Conservation (phyloP, 1,140 invertebrate species). For the Araneus ventricosus region DNA sequence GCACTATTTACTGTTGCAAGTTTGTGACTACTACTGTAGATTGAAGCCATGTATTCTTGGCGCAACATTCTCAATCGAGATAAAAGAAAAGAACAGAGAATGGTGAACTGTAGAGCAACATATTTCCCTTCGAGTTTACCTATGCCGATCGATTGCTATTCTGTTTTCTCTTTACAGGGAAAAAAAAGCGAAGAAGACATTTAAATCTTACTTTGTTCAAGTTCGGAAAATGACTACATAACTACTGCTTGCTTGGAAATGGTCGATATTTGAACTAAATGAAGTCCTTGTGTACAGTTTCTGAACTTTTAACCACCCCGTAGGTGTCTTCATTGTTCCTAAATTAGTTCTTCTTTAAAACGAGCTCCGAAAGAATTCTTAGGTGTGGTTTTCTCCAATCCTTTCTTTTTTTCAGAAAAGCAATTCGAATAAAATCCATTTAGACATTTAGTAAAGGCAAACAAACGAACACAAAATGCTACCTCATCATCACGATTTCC, state of each 20-base stretch:
- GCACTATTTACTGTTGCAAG: too few species aligned
- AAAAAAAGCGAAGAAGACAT: background rate
- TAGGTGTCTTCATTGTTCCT: conserved; percentile 32
- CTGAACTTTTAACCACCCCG: background rate
- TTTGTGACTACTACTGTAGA: too few species aligned
- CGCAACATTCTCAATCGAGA: background rate
- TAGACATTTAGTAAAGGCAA: conserved; percentile 17
- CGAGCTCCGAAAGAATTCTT: background rate
- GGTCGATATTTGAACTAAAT: background rate
- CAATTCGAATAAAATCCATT: conserved; percentile 34
- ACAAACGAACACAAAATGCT: conserved; percentile 5
- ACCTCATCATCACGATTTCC: conserved; percentile 23
- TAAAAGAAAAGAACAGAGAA: background rate
- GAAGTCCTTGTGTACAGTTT: background rate
- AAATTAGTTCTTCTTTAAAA: conserved; percentile 13
- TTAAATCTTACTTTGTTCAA: background rate
- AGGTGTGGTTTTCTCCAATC: conserved; percentile 44
- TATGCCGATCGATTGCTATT: too few species aligned
- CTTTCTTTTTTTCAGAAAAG: background rate
- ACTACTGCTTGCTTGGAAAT: background rate
- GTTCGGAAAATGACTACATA: background rate
- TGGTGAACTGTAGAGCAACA: background rate
- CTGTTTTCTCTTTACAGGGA: too few species aligned
- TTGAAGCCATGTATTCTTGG: too few species aligned
- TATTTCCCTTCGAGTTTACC: background rate